phyloP scores from a whole-genome alignment of 2,113 vertebrate species.

The Andinoacara biseriatus region DNA sequence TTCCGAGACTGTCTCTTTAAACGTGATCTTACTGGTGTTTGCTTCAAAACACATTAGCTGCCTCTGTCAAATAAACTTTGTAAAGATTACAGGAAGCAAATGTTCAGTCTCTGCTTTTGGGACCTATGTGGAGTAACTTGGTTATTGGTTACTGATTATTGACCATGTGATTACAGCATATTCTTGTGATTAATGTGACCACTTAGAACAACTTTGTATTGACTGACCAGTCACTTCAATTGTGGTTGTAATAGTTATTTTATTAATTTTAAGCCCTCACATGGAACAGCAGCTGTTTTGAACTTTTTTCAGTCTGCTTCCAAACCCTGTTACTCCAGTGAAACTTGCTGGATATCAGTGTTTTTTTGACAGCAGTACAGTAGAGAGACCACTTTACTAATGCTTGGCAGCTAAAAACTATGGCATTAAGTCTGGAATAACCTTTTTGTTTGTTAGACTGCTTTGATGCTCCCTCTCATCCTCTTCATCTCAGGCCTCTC shows the following conservation, averaged over 20 bases:
- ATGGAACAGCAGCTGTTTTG: not conserved
- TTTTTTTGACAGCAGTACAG: not conserved
- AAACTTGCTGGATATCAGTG: not conserved
- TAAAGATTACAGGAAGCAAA: not conserved
- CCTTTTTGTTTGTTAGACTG: rapidly evolving
- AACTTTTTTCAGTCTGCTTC: not conserved
- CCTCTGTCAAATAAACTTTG: not conserved
- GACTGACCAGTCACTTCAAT: not conserved
- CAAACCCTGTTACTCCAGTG: rapidly evolving
- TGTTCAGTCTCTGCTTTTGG: not conserved
- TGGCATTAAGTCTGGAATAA: rapidly evolving
- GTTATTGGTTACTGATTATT: not conserved
- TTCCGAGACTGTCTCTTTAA: not conserved
- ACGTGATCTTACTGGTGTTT: not conserved
- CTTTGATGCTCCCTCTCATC: not conserved
- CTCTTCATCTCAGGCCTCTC: not conserved
- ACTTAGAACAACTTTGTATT: no score
- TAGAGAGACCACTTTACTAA: not conserved
- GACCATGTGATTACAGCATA: no score
- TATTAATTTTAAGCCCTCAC: not conserved
- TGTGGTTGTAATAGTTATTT: not conserved
- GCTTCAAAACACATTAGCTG: not conserved
- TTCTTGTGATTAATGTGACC: no score
- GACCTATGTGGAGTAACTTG: not conserved
- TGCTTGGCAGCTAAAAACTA: not conserved